Evolutionary conservation across 2,888 invertebrate genomes (phyloP), one percentile per base, ranked within the genome.

Genomic region (Apeira syringaria): DNA sequence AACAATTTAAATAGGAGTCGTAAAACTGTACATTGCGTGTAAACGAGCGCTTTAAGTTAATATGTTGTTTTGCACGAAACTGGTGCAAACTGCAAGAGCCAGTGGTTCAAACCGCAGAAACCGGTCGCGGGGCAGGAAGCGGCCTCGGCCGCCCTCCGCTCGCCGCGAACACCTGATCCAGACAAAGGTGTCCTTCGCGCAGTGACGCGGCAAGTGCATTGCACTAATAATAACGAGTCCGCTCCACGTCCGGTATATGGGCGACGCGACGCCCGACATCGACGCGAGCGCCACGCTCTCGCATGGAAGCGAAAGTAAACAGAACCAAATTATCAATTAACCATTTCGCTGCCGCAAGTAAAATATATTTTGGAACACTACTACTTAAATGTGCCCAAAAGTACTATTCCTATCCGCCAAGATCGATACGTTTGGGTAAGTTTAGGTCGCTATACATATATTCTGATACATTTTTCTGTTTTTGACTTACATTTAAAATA

Each of bases 91-190:
- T 82, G 80, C 83, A 82, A 76, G 80, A 72, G 71, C 75, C 79
- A 82, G 80, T 85, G 78, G 85, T 85, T 82, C 83, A 85, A 81
- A 81, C 76, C 69, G 64, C 78, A 87, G 68, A 87, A 45, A 88
- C 87, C 87, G 79, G 87, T 87, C 81, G 73, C 74, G 69, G 73
- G 84, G 75, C 86, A 85, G 87, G 87, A 86, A 86, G 87, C 82
- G 84, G 80, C 84, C 84, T 84, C 83, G 83, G 71, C 68, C 56
- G 53, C 54, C 54, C 53, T 53, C 55, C 61, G 53, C 58, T 44
- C 61, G 48, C 57, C 53, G 45, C 69, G 65, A 73, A 75, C 83
- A 82, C 83, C 82, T 82, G 85, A 80, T 83, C 83, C 83, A 85
- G 85, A 85, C 86, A 85, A 85, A 85, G 84, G 74, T 82, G 86